A percentile compares a stretch with the other conserved stretches of the same genome.
These are phyloP conservation scores for Lemur catta DNA, from an alignment of 2,797 vertebrate genomes.

Conservation along the genomic window DNA sequence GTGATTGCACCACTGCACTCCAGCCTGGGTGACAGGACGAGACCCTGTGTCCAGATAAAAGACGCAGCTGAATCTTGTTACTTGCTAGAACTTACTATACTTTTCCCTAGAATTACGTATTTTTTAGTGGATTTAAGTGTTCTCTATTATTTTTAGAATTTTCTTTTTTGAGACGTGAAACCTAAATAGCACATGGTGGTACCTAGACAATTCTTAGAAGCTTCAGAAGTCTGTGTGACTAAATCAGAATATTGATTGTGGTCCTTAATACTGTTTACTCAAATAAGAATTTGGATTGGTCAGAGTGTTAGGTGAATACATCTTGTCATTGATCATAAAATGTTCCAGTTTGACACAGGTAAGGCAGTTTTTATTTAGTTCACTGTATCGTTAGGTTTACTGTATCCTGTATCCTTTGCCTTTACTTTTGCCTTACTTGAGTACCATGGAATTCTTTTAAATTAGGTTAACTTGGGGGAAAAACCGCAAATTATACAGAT, in stretches of 20 bases:
- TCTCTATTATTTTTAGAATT: not conserved
- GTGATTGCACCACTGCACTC: not conserved
- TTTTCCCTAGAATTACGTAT: not conserved
- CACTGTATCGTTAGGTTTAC: not conserved
- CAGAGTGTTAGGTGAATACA: not conserved
- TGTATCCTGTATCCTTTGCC: not conserved
- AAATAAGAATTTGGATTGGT: not conserved
- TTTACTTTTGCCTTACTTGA: not conserved
- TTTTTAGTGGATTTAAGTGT: not conserved
- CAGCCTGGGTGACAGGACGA: not conserved
- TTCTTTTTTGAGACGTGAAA: not conserved
- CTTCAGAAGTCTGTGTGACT: not conserved
- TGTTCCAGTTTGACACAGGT: not conserved
- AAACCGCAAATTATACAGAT: not conserved
- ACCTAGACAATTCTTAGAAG: not conserved
- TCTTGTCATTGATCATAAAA: not conserved
- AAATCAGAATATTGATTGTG: not conserved
- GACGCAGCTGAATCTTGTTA: not conserved
- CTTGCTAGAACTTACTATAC: not conserved
- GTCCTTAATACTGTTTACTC: not conserved
- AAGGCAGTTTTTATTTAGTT: not conserved
- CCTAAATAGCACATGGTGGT: not conserved
- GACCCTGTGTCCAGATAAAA: not conserved
- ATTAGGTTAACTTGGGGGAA: not conserved
- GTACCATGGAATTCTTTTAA: not conserved